A percentile compares a stretch with the other conserved stretches of the same genome.
Evolutionary conservation across 1,140 invertebrate genomes (phyloP).

Genomic region (Lucilia cuprina): DNA sequence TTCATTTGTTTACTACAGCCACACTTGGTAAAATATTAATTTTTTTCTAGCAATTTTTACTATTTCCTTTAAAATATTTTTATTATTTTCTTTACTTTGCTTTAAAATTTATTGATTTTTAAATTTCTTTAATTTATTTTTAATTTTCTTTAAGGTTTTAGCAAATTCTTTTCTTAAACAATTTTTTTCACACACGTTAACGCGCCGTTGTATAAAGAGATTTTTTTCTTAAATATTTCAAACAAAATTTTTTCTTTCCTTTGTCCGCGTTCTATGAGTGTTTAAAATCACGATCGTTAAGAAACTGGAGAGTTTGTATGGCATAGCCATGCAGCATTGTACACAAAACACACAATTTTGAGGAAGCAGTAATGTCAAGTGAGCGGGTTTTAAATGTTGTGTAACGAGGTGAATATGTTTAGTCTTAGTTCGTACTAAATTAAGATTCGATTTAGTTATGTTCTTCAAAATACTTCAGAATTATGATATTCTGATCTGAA

Average conservation of each 20-base stretch:
- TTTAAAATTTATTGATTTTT: background rate
- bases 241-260: background rate
- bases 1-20: background rate
- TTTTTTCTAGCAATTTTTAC: background rate
- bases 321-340: background rate
- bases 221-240: background rate
- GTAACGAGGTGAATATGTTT: background rate
- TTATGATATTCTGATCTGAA: too few relatives aligned
- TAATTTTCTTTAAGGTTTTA: background rate
- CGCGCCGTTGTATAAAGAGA: constrained; percentile 4
- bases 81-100: background rate
- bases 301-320: constrained; percentile 21
- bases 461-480: too few relatives aligned
- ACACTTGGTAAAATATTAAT: background rate
- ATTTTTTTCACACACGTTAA: constrained; percentile 3
- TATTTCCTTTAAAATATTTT: background rate
- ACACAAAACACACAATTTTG: constrained; percentile 3
- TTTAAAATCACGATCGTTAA: constrained; percentile 37
- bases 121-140: background rate
- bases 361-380: background rate
- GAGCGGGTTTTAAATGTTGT: background rate
- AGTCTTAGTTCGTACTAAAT: too few relatives aligned
- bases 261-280: constrained; percentile 22
- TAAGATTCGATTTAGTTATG: too few relatives aligned
- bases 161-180: background rate